Conservation (phyloP, 2,888 invertebrate species). For the Drosophila picticornis region DNA sequence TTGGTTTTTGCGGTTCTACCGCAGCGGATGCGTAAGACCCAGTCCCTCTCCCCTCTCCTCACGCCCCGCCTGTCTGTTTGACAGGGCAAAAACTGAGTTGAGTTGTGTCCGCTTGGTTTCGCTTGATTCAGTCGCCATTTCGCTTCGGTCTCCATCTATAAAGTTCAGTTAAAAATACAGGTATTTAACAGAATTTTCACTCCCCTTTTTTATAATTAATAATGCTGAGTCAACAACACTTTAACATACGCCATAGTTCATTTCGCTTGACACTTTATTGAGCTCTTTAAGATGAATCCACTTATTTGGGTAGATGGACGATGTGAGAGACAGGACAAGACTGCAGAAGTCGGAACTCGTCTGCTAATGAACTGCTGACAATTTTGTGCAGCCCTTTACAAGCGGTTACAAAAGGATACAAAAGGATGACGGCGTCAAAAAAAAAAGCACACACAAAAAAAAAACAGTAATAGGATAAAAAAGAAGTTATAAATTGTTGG, state of each 20-base stretch:
- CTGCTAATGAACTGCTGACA: slow-evolving; percentile 78
- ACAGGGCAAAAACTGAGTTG: slow-evolving; percentile 8
- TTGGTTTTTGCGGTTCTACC: slow-evolving; percentile 82
- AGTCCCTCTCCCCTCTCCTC: background rate
- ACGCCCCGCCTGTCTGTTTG: background rate
- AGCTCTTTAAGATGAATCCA: slow-evolving; percentile 55
- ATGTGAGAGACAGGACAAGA: background rate
- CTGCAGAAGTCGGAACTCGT: slow-evolving; percentile 27
- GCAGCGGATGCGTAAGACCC: slow-evolving; percentile 64
- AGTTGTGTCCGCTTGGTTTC: slow-evolving; percentile 3
- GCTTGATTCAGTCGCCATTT: slow-evolving; percentile 4
- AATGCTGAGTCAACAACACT: slow-evolving; percentile 1
- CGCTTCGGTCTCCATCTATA: background rate
- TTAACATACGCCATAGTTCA: slow-evolving; percentile 5
- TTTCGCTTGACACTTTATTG: slow-evolving; percentile 58
- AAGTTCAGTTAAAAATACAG: background rate
- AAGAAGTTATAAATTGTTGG: slow-evolving; percentile 41
- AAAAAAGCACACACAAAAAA: slow-evolving; percentile 10
- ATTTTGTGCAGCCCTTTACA: slow-evolving; percentile 76
- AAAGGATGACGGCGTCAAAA: slow-evolving; percentile 42
- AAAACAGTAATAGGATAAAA: slow-evolving; percentile 10
- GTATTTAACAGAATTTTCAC: slow-evolving; percentile 5
- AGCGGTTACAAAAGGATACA: slow-evolving; percentile 75
- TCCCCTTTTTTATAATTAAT: background rate
- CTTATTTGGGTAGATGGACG: background rate